Evolutionary conservation across 2,113 vertebrate species (phyloP), one percentile per base, ranked within the genome.

Genomic region (Sorex fumeus): DNA sequence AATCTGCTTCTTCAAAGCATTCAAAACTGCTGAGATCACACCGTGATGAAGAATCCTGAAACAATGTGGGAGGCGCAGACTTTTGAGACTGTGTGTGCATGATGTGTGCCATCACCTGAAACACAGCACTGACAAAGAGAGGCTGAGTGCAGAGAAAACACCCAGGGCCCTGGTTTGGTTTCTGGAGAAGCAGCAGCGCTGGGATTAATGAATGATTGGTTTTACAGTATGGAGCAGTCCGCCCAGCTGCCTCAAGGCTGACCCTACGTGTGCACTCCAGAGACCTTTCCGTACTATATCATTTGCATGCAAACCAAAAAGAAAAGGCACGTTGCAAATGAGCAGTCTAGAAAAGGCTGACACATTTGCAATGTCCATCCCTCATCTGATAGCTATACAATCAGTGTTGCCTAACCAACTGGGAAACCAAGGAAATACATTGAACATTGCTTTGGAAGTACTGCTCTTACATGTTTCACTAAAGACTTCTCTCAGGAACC

Each of bases 11-110:
- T 98, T 98, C 98, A 98, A 97, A 98, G 97, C 97, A 98, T 97
- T 98, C 97, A 97, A 98, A 96, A 98, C 96, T 98, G 98, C 97
- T 97, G 98, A 98, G 97, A 97, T 98, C 98, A 98, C 97, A 97
- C 98, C 98, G 97, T 96, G 98, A 98, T 98, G 98, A 98, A 97
- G 98, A 97, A 98, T 98, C 98, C 99, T 99, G 98, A 98, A 98
- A 98, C 98, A 98, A 98, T 93, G 98, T 95, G 98, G 98, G 98
- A 98, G 98, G 97, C 97, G 98, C 97, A 97, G 96, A 98, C 95
- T 97, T 98, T 97, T 98, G 97, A 98, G 96, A 98, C 94, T 96
- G 96, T 93, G 93, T 97, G 97, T 75, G 93, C 32, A 18, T 32
- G 84, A 25, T 57, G 57, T 62, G 97, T 91, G 97, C 97, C 96